Percentiles rank a stretch among this genome's conserved stretches.
Evolutionary conservation across 2,797 vertebrate species (phyloP).

Genomic region (Rhinoraja longicauda): DNA sequence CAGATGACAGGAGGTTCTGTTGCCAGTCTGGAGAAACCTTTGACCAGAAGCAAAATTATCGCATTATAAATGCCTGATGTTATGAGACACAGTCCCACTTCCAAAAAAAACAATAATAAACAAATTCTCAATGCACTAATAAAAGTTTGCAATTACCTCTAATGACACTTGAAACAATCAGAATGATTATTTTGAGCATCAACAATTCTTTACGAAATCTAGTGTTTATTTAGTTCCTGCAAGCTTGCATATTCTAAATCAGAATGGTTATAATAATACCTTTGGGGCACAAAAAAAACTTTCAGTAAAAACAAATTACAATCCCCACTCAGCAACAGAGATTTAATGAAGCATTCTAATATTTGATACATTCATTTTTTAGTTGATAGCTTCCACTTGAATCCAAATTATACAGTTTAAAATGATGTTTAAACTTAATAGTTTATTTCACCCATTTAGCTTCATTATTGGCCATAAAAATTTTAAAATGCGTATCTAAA

Average conservation of each 20-base stretch:
- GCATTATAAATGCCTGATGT: not conserved
- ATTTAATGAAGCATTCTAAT: conserved; percentile 28
- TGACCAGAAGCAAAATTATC: not conserved
- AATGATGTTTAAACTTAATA: not conserved
- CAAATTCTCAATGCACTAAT: conserved; percentile 13
- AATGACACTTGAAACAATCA: conserved; percentile 31
- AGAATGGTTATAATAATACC: conserved; percentile 24
- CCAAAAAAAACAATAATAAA: not conserved
- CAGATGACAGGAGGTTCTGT: not conserved
- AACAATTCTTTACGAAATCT: conserved; percentile 10
- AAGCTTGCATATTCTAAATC: conserved; percentile 20
- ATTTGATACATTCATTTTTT: not conserved
- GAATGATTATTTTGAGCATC: conserved; percentile 19
- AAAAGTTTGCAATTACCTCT: conserved; percentile 6
- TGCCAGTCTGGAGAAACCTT: not conserved
- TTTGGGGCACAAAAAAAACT: conserved; percentile 25
- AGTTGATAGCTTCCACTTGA: conserved; percentile 11
- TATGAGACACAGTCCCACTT: not conserved
- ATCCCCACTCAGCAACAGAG: not conserved
- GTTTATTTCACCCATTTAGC: not conserved
- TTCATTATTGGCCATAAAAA: not conserved
- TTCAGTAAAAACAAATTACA: conserved; percentile 31
- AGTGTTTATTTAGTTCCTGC: conserved; percentile 32
- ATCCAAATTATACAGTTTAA: conserved; percentile 25
- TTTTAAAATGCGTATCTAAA: conserved; percentile 1